A percentile compares a stretch with the other conserved stretches of the same genome.
These are phyloP conservation scores for Drosophila picticornis DNA, from an alignment of 2,888 invertebrate genomes.

Conservation along the genomic window DNA sequence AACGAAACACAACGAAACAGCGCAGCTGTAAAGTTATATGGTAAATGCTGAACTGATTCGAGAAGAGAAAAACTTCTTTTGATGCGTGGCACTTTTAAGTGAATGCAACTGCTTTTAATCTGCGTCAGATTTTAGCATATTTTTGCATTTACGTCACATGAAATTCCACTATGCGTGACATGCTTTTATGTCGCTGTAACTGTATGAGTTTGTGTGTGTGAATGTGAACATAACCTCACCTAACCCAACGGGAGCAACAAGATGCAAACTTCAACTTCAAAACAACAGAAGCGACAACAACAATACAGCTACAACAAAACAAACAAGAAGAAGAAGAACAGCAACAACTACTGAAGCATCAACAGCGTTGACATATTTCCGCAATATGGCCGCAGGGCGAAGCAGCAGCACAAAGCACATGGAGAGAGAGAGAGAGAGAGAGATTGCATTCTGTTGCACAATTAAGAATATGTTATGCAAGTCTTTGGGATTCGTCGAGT, in stretches of 20 bases:
- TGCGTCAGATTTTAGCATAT: conserved; percentile 69
- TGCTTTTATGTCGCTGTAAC: conserved; percentile 59
- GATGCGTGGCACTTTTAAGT: conserved; percentile 29
- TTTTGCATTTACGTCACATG: conserved; percentile 78
- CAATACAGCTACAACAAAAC: conserved; percentile 8
- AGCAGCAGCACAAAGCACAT: conserved; percentile 47
- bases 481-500: conserved; percentile 57
- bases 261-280: conserved; percentile 76
- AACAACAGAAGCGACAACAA: conserved; percentile 43
- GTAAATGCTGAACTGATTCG: conserved; percentile 12
- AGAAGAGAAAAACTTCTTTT: conserved; percentile 18
- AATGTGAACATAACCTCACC: conserved; percentile 66
- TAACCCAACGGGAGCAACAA: conserved; percentile 55
- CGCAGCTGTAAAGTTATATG: neutral
- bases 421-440: conserved; percentile 1
- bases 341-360: conserved; percentile 18
- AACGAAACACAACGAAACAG: conserved; percentile 11
- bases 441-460: conserved; percentile 65
- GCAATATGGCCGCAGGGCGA: conserved; percentile 71
- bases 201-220: conserved; percentile 13
- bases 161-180: conserved; percentile 76
- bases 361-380: conserved; percentile 74
- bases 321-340: conserved; percentile 24
- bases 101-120: conserved; percentile 59
- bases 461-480: conserved; percentile 81